Conservation (phyloP, 2,113 vertebrate genomes). For the Xenopus laevis region DNA sequence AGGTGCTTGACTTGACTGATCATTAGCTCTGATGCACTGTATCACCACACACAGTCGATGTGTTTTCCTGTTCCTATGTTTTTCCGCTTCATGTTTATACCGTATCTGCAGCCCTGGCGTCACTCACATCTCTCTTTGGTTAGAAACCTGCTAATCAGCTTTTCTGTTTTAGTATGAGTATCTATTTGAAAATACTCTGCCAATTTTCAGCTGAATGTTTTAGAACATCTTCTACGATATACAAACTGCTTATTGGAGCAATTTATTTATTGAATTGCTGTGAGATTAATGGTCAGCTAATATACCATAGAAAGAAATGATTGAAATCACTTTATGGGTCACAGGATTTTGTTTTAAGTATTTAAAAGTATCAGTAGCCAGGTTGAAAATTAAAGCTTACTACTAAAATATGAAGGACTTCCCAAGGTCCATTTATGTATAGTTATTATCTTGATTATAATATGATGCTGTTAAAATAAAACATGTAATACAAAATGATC, state of each 20-base stretch:
- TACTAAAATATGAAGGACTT: no score
- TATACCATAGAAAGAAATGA: conserved; percentile 28
- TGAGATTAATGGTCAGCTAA: not conserved
- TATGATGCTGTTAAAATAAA: no score
- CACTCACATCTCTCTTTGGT: conserved; percentile 38
- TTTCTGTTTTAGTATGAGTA: conserved; percentile 32
- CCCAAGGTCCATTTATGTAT: no score
- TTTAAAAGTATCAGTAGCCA: no score
- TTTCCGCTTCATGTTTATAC: conserved; percentile 34
- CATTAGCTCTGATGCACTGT: conserved; percentile 21
- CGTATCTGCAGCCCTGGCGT: conserved; percentile 33
- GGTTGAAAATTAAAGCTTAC: no score
- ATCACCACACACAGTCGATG: conserved; percentile 30
- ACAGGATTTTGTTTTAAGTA: no score
- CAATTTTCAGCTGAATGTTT: conserved; percentile 38
- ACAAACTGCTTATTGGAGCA: conserved; percentile 11
- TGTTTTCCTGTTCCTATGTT: conserved; percentile 44
- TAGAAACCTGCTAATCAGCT: conserved; percentile 23
- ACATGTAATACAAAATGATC: no score
- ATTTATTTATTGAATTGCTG: not conserved
- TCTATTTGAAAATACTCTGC: conserved; percentile 20
- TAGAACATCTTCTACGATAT: conserved; percentile 40
- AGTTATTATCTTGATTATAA: no score
- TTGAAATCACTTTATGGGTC: not conserved
- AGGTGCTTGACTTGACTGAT: conserved; percentile 36